phyloP scores from a whole-genome alignment of 92 coral and sea anemone genomes.

The Parazoanthus atlanticus region DNA sequence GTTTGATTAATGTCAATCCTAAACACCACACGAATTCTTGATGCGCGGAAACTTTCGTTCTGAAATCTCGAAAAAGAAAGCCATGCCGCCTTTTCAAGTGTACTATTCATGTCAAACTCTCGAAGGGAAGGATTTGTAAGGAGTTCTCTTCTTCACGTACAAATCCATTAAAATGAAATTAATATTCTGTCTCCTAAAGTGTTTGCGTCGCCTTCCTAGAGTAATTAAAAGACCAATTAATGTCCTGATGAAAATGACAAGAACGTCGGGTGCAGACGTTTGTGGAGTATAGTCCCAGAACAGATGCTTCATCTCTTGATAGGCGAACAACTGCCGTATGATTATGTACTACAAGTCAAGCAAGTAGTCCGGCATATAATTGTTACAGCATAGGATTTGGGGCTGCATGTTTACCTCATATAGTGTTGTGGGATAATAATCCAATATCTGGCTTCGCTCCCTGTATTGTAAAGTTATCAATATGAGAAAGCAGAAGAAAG shows the following conservation, averaged over 20 bases:
- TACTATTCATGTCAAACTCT: not conserved
- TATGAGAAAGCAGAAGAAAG: not conserved
- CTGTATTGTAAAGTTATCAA: not conserved
- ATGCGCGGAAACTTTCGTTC: not conserved
- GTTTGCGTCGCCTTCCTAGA: constrained; percentile 33
- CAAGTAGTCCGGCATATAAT: not conserved
- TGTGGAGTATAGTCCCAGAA: not conserved
- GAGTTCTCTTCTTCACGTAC: not conserved
- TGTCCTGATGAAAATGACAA: constrained; percentile 34
- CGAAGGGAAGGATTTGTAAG: not conserved
- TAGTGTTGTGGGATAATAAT: not conserved
- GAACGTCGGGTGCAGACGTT: not conserved
- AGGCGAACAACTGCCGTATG: not conserved
- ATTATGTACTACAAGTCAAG: not conserved
- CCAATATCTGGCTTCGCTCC: not conserved
- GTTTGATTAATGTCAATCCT: constrained; percentile 1
- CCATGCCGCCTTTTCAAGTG: not conserved
- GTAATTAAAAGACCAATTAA: constrained; percentile 40
- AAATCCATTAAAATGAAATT: constrained; percentile 36
- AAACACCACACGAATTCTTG: constrained; percentile 7
- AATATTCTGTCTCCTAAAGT: constrained; percentile 26
- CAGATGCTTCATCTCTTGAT: not conserved
- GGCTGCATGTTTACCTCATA: not conserved
- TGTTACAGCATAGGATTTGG: not conserved
- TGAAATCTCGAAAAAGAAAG: not conserved